These are phyloP conservation scores for Spodoptera exigua DNA, from an alignment of 2,888 invertebrate genomes.

Conservation along the genomic window DNA sequence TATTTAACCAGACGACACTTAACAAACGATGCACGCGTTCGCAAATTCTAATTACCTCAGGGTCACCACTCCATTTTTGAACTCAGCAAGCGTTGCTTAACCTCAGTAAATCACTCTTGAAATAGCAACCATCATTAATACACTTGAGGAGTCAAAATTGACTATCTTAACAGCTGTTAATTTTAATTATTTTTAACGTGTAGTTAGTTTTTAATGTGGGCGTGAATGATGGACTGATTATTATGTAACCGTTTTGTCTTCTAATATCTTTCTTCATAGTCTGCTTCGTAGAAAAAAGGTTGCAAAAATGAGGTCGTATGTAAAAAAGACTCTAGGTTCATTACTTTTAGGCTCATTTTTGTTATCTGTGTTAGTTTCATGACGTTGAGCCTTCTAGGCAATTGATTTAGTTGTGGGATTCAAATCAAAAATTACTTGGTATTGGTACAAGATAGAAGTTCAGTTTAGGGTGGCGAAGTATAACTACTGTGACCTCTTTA, in stretches of 20 bases:
- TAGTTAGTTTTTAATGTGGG: constrained; percentile 15
- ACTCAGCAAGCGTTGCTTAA: constrained; percentile 41
- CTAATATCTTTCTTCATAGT: too few relatives aligned
- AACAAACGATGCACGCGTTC: constrained; percentile 28
- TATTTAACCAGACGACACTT: constrained; percentile 29
- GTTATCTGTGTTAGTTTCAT: too few relatives aligned
- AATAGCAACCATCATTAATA: constrained; percentile 27
- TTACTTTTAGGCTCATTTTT: too few relatives aligned
- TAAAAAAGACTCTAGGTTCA: too few relatives aligned
- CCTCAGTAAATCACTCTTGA: constrained; percentile 49
- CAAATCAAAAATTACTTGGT: too few relatives aligned
- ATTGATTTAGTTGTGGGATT: too few relatives aligned
- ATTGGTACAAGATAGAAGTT: too few relatives aligned
- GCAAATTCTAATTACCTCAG: constrained; percentile 52
- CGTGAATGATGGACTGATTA: constrained; percentile 1
- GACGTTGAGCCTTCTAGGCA: too few relatives aligned
- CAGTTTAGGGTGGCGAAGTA: too few relatives aligned
- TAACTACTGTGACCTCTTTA: too few relatives aligned
- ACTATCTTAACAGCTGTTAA: constrained; percentile 21
- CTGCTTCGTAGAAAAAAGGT: too few relatives aligned
- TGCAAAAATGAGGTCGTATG: too few relatives aligned
- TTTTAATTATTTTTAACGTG: constrained; percentile 23
- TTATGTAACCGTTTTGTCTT: not conserved
- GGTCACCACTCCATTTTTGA: constrained; percentile 51
- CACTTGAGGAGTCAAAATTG: constrained; percentile 27